Evolutionary conservation across 2,113 vertebrate species (phyloP), one percentile per base, ranked within the genome.

Genomic region (Saccopteryx leptura): DNA sequence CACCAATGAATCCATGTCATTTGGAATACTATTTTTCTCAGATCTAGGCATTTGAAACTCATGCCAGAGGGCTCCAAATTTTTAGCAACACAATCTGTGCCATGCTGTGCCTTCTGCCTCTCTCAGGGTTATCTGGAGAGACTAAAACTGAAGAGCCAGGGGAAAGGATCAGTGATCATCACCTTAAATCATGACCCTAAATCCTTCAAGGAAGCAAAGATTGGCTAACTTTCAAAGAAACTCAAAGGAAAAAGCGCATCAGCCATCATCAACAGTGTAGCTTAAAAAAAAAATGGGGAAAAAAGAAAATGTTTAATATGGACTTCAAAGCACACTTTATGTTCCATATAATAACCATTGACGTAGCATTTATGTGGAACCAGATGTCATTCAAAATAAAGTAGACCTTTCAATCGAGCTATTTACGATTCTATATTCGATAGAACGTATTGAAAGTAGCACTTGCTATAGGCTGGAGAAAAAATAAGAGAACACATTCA

Each of bases 61-160:
- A 46, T 69, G 82, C 63, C 68, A 91, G 26, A 95, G 74, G 58
- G 21, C 91, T 96, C 91, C 74, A 21, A 85, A 92, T 81, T 91
- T 83, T 91, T 87, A 92, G 92, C 79, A 79, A 68, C 85, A 88
- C 71, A 68, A 66, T 84, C 90, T 82, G 66, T 50, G 72, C 50
- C 89, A 60, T 7, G 56, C 87, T 60, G 61, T 9, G 61, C 80
- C 88, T 93, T 81, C 88, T 88, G 93, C 92, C 78, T 89, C 90
- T 95, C 63, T 58, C 84, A 33, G 31, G 66, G 33, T 82, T 78
- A 93, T 26, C 61, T 76, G 17, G 26, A 76, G 46, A 90, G 58
- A 63, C 33, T 7, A 5, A 66, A 74, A 39, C 46, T 48, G 13
- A n/a, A 84, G 18, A 61, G 52, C 58, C 94, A 31, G 24, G 56